These are phyloP conservation scores for Protonibea diacanthus DNA, from an alignment of 2,797 vertebrate species.

Conservation along the genomic window DNA sequence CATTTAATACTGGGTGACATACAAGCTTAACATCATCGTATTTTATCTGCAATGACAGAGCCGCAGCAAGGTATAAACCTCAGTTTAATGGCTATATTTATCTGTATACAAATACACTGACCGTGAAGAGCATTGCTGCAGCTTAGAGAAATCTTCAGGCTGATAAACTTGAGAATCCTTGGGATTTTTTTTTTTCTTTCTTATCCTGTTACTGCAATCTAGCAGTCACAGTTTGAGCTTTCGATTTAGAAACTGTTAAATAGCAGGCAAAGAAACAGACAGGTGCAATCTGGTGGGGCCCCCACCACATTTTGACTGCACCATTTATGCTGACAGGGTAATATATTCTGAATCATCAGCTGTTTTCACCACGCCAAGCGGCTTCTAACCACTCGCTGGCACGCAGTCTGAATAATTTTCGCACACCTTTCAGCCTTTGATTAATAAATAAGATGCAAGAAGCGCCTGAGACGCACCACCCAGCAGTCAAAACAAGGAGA, in stretches of 20 bases:
- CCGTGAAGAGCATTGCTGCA: slow-evolving; percentile 56
- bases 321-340: slow-evolving; percentile 71
- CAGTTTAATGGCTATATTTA: slow-evolving; percentile 55
- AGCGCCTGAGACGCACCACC: slow-evolving; percentile 25
- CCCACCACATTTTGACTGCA: slow-evolving; percentile 46
- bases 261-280: slow-evolving; percentile 46
- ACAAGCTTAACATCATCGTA: slow-evolving; percentile 51
- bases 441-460: slow-evolving; percentile 69
- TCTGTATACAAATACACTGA: slow-evolving; percentile 59
- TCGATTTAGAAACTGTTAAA: slow-evolving; percentile 58
- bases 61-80: slow-evolving; percentile 35
- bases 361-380: slow-evolving; percentile 58
- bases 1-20: slow-evolving; percentile 56
- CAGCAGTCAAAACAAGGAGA: slow-evolving; percentile 67
- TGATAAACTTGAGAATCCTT: slow-evolving; percentile 64
- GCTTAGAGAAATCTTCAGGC: slow-evolving; percentile 46
- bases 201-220: slow-evolving; percentile 28
- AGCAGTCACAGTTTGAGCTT: slow-evolving; percentile 46
- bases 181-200: background rate
- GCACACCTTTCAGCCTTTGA: slow-evolving; percentile 64
- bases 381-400: slow-evolving; percentile 58
- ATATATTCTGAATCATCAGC: slow-evolving; percentile 78
- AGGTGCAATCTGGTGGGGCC: slow-evolving; percentile 57
- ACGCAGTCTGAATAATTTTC: slow-evolving; percentile 63
- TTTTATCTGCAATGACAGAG: slow-evolving; percentile 58